Base-by-base conservation (phyloP, 2,888 invertebrate genomes). In the Silvanus unidentatus region DNA sequence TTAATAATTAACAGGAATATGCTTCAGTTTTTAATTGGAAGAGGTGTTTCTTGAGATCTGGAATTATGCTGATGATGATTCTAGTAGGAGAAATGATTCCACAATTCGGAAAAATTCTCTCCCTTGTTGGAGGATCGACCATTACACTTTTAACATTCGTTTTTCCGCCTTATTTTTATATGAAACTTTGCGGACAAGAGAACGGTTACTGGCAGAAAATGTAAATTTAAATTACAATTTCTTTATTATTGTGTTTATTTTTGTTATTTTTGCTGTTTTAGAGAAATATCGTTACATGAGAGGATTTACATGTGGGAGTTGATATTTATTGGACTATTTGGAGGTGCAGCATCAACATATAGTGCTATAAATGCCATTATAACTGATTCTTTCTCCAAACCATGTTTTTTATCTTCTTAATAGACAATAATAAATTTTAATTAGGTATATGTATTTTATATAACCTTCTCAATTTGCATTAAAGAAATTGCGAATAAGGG, bases 41-140 rank as follows among this genome's bases (percentile, higher is more conserved):
- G 65, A 72, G 85, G 44, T 75, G 78, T 55, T 49, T 75, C 0
- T 68, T 81, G 2, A 75, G 86, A 13, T 70, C 81, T 1, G 66
- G 73, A 1, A 74, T 84, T 45, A 75, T 85, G 65, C 57, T 74
- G 1, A 65, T 75, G 0, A 77, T 84, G 57, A 66, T 85, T 42
- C 77, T 84, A 63, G 73, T 85, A 40, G 84, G 83, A 1, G 81
- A 82, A 70, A 77, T 77, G 16, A 71, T 86, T 16, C 86, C 86
- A 0, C 75, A 78, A 44, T 86, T 86, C 72, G 80, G 82, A 52
- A 80, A 81, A 48, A 79, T 86, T 53, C 69, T 86, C 45, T 76
- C 84, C 8, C 71, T 86, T 40, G 75, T 86, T 4, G 86, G 86
- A 0, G 84, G 82, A n/a, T 82, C 84, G 16, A 82, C 81, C 9